Conservation (phyloP, 2,797 vertebrate species). For the Molossus alvarezi region DNA sequence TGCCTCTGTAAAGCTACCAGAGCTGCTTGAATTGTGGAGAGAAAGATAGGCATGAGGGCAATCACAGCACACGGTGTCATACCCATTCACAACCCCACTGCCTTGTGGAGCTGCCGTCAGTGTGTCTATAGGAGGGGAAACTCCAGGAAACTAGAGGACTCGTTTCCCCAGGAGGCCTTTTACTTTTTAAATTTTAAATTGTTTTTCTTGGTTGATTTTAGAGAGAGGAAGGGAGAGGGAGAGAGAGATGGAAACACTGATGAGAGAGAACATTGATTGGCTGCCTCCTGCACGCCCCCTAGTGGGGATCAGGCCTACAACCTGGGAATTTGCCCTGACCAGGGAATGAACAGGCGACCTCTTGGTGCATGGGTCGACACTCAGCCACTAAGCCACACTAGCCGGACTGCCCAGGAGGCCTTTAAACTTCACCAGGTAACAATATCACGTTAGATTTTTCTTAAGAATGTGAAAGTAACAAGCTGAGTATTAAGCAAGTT, state of each 20-base stretch:
- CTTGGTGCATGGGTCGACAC: too few species aligned
- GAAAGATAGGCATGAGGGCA: neutral
- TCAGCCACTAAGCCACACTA: too few species aligned
- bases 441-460: slow-evolving; percentile 60
- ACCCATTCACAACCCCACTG: neutral
- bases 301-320: too few species aligned
- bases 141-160: neutral
- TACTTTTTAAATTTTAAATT: neutral
- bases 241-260: too few species aligned
- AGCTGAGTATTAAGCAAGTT: slow-evolving; percentile 63
- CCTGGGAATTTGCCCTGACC: too few species aligned
- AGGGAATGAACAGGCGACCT: too few species aligned
- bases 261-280: too few species aligned
- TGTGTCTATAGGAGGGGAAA: neutral
- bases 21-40: neutral
- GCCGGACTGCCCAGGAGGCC: neutral
- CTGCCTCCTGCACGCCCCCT: too few species aligned
- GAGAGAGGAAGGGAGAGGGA: too few species aligned
- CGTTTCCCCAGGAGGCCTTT: slow-evolving; percentile 23
- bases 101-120: neutral
- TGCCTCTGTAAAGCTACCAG: neutral
- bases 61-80: neutral
- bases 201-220: too few species aligned
- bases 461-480: slow-evolving; percentile 69
- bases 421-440: slow-evolving; percentile 11